A percentile compares a stretch with the other conserved stretches of the same genome.
Conservation (phyloP, 2,797 vertebrate species). For the Acipenser ruthenus region DNA sequence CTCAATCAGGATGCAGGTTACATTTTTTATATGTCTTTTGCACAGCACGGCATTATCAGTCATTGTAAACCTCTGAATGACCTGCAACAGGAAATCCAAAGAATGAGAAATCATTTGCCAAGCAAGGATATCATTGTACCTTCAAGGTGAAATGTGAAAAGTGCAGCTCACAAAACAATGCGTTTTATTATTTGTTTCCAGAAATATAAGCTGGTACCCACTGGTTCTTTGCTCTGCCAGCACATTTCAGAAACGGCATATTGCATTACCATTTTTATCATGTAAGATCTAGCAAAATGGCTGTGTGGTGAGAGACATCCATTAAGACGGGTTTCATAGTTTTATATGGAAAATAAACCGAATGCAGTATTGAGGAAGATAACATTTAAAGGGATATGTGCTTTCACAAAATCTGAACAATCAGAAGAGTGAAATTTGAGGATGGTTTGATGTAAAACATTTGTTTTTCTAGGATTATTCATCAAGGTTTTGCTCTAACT, state of each 20-base stretch:
- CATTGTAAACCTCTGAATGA: too few species aligned
- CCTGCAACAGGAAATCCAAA: too few species aligned
- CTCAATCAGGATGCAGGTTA: too few species aligned
- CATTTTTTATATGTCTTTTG: too few species aligned
- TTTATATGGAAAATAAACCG: conserved; percentile 7
- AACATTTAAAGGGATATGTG: background rate
- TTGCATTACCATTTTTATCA: conserved; percentile 8
- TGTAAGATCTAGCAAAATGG: conserved; percentile 1
- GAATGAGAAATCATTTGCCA: too few species aligned
- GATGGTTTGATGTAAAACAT: too few species aligned
- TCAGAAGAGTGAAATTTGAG: background rate
- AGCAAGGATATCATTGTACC: too few species aligned
- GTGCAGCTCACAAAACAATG: too few species aligned
- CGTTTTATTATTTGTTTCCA: background rate
- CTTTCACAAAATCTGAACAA: background rate
- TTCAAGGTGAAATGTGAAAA: too few species aligned
- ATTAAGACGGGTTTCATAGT: conserved; percentile 7
- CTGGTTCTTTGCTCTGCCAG: conserved; percentile 4
- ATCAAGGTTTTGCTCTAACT: background rate
- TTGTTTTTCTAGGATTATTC: background rate
- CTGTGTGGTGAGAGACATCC: background rate
- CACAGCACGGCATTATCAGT: too few species aligned
- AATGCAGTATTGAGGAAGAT: conserved; percentile 6
- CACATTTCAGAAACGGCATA: conserved; percentile 6
- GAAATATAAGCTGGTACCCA: background rate